Evolutionary conservation across 1,140 invertebrate species (phyloP).

Genomic region (Pseudoatta argentina): DNA sequence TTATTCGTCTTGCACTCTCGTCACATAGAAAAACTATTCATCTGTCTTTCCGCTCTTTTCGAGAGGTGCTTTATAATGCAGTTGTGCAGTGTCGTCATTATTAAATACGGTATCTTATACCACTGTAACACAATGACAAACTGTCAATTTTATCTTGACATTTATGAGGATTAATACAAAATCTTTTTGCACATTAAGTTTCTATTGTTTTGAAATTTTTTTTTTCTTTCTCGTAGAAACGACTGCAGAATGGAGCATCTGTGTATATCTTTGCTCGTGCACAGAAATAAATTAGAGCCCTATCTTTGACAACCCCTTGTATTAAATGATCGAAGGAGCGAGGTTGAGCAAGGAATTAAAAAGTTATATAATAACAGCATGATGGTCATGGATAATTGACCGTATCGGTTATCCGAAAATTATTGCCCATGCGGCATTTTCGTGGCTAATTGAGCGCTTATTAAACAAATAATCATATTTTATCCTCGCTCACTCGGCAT

Average conservation of each 20-base stretch:
- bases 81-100: not conserved
- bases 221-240: not conserved
- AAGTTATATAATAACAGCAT: not conserved
- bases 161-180: not conserved
- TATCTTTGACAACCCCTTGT: slow-evolving; percentile 55
- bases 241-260: slow-evolving; percentile 63
- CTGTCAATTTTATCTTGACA: not conserved
- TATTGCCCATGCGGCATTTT: not conserved
- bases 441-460: slow-evolving; percentile 28
- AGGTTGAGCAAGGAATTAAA: slow-evolving; percentile 49
- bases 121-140: not conserved
- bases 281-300: slow-evolving; percentile 60
- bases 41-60: slow-evolving; percentile 63
- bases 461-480: slow-evolving; percentile 56
- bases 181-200: not conserved
- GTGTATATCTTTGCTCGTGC: slow-evolving; percentile 67
- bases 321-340: slow-evolving; percentile 57
- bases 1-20: slow-evolving; percentile 59
- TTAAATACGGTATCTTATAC: not conserved
- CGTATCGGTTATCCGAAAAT: not conserved
- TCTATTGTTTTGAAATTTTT: not conserved
- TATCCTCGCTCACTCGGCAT: slow-evolving; percentile 65
- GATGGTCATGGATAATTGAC: not conserved
- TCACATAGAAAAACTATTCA: slow-evolving; percentile 64
- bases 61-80: slow-evolving; percentile 66